phyloP scores from a whole-genome alignment of 64 coral and sea anemone genomes.

The Montipora efflorescens region DNA sequence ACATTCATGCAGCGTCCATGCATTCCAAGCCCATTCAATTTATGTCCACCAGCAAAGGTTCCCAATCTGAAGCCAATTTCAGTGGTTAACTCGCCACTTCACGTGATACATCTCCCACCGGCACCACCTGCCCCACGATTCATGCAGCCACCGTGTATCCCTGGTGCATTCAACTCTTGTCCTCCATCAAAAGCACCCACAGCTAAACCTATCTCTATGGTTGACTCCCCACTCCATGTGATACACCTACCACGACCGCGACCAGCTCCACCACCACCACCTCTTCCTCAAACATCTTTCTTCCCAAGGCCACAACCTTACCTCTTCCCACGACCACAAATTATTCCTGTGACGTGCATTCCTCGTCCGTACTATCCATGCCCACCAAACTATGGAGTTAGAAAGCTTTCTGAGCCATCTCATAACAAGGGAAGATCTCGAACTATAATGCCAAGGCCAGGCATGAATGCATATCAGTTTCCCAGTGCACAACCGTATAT shows the following conservation, averaged over 20 bases:
- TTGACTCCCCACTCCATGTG: conserved; percentile 17
- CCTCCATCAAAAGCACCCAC: background rate
- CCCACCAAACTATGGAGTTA: background rate
- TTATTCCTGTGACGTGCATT: conserved; percentile 21
- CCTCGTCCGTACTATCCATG: conserved; percentile 31
- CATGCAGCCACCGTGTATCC: conserved; percentile 45
- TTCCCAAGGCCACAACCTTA: background rate
- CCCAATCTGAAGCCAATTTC: background rate
- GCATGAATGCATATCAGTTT: background rate
- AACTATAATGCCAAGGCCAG: conserved; percentile 17
- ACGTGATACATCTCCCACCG: conserved; percentile 23
- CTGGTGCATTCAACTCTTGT: conserved; percentile 27
- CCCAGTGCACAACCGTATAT: background rate
- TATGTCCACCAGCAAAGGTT: conserved; percentile 5
- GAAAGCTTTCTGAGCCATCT: conserved; percentile 25
- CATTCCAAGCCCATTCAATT: conserved; percentile 20
- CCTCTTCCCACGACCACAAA: background rate
- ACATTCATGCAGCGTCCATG: conserved; percentile 18
- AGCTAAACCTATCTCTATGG: background rate
- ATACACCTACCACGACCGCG: conserved; percentile 10
- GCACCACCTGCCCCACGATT: background rate
- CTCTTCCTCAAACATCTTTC: background rate
- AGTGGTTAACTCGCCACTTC: conserved; percentile 1
- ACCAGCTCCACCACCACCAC: conserved; percentile 30
- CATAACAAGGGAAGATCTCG: conserved; percentile 34